A percentile compares a stretch with the other conserved stretches of the same genome.
Conservation (phyloP, 2,113 vertebrate species). For the Neodontobutis hainanensis region DNA sequence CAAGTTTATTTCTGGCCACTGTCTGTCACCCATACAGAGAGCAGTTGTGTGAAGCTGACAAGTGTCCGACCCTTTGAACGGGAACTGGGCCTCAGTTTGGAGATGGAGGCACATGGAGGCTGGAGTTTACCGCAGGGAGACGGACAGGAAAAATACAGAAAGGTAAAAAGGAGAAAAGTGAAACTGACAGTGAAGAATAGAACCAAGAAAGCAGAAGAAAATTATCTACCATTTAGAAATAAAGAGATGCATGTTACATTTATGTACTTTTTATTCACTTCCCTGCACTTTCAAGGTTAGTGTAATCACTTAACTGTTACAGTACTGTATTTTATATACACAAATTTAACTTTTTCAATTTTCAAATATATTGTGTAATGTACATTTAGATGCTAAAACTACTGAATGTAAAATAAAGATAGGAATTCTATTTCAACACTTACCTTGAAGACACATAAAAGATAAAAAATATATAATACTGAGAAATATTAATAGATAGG, state of each 20-base stretch:
- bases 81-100: constrained; percentile 37
- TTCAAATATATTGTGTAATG: no score
- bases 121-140: constrained; percentile 35
- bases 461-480: no score
- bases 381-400: no score
- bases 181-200: constrained; percentile 20
- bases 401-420: no score
- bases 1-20: not conserved
- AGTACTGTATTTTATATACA: no score
- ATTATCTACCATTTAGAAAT: not conserved
- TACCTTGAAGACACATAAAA: no score
- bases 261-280: not conserved
- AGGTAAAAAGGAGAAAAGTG: constrained; percentile 12
- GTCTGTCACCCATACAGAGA: constrained; percentile 59
- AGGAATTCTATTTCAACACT: no score
- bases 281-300: no score
- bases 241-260: no score
- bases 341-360: no score
- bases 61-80: constrained; percentile 44
- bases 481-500: no score
- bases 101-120: constrained; percentile 59
- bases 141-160: constrained; percentile 39
- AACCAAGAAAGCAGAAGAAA: constrained; percentile 23
- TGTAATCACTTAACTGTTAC: no score
- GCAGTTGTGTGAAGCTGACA: constrained; percentile 57